These are phyloP conservation scores for Phylloscopus trochilus DNA, from an alignment of 2,113 vertebrate genomes.

Conservation along the genomic window DNA sequence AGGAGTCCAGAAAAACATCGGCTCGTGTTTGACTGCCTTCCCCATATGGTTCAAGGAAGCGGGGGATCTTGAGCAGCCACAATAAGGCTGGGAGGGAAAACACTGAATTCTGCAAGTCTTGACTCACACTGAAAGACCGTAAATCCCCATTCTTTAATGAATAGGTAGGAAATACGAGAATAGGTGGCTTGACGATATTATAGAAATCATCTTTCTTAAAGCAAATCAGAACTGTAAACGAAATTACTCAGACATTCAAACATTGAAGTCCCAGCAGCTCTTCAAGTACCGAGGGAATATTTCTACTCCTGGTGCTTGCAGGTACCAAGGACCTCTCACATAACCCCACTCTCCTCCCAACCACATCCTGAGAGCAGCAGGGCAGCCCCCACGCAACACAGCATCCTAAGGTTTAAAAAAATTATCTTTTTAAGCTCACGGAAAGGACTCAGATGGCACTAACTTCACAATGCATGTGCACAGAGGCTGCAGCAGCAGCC, in stretches of 20 bases:
- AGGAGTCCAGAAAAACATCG: conserved; percentile 35
- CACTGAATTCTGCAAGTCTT: background rate
- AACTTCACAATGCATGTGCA: fast-evolving
- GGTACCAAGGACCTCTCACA: background rate
- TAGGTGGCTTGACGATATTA: background rate
- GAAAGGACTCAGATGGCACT: background rate
- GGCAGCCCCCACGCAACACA: background rate
- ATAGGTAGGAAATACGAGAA: background rate
- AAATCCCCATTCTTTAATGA: background rate
- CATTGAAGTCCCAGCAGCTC: background rate
- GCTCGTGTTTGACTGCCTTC: conserved; percentile 12
- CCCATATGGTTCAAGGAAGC: conserved; percentile 24
- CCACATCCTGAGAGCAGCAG: fast-evolving
- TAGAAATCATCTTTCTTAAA: background rate
- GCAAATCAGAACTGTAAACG: background rate
- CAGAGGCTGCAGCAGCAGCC: background rate
- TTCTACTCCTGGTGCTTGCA: background rate
- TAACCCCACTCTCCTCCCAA: background rate
- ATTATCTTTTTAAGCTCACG: background rate
- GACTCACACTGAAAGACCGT: background rate
- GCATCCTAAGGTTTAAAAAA: background rate
- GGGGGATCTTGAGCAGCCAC: background rate
- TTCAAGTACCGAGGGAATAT: background rate
- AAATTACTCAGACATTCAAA: background rate
- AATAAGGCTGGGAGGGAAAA: background rate